Evolutionary conservation across 2,113 vertebrate genomes (phyloP), one percentile per base, ranked within the genome.

Genomic region (Neopipo cinnamomea): DNA sequence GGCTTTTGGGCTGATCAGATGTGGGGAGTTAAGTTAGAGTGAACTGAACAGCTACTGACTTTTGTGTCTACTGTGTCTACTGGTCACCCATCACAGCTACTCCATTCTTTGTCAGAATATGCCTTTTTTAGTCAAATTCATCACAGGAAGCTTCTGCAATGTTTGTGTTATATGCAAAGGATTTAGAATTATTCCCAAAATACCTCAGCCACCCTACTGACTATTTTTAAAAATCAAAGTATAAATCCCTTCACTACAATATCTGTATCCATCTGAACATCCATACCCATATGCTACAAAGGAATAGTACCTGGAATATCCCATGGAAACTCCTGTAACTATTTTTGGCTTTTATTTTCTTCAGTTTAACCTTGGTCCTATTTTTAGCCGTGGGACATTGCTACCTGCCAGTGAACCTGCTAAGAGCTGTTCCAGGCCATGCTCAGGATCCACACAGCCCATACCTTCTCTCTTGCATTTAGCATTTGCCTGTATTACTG

Each of bases 311-410:
- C 50, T 70, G 63, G 46, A 95, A 18, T 76, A 66, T 58, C 59
- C 58, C 1, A 4, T 35, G 50, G 46, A 88, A 88, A 84, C n/a
- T 87, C 88, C 44, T 19, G 1, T 17, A 52, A n/a, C 28, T 95
- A 9, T 68, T 94, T 89, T 85, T 91, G 83, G 27, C 18, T 78
- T 89, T 28, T 92, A 42, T 81, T 92, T 93, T 56, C 58, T 89
- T 92, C 5, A 7, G 5, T 87, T 73, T 92, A 91, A 75, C 61
- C 61, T 91, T 92, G 77, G 44, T 71, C 31, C n/a, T 92, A 18
- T 94, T 92, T 92, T 78, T 71, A 75, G 24, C 39, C 41, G 37
- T 50, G 68, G 65, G 74, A 75, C 33, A 52, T 41, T 1, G 11
- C 30, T 75, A 59, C 68, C 75, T 81, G 44, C 35, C 76, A 61